Evolutionary conservation across 2,797 vertebrate genomes (phyloP).

Genomic region (Cynodonichthys magdalenae): DNA sequence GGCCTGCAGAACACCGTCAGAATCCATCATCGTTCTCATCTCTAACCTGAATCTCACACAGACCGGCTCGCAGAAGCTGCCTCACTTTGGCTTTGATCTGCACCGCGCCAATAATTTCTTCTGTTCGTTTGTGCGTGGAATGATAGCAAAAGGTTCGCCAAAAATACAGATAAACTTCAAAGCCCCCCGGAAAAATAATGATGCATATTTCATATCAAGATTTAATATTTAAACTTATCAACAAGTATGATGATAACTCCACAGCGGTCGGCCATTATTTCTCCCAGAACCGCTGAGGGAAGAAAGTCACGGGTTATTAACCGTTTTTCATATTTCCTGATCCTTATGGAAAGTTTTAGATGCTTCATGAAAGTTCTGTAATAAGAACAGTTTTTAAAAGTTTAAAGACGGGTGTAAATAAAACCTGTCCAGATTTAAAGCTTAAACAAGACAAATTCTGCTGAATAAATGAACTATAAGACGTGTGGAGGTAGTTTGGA

Average conservation of each 20-base stretch:
- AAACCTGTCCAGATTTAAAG: constrained; percentile 1
- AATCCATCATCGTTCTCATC: constrained; percentile 48
- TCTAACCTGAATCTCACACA: constrained; percentile 42
- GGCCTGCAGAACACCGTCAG: constrained; percentile 32
- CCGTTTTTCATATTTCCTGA: constrained; percentile 23
- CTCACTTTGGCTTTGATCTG: constrained; percentile 66
- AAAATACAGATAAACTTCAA: constrained; percentile 64
- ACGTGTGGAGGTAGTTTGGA: neutral
- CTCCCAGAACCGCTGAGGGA: neutral
- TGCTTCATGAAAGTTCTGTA: constrained; percentile 6
- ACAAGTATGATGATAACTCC: constrained; percentile 30
- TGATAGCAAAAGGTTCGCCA: constrained; percentile 38
- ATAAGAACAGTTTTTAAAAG: constrained; percentile 5
- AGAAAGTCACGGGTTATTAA: constrained; percentile 12
- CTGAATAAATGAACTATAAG: neutral
- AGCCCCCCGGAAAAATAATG: constrained; percentile 44
- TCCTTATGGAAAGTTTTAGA: constrained; percentile 12
- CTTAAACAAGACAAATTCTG: neutral
- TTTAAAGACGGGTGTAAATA: constrained; percentile 19
- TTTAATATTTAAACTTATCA: constrained; percentile 64
- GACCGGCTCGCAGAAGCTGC: constrained; percentile 34
- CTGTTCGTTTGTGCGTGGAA: constrained; percentile 39
- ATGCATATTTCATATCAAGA: constrained; percentile 58
- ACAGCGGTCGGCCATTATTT: constrained; percentile 13
- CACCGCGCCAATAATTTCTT: constrained; percentile 34